Conservation (phyloP, 2,888 invertebrate species). For the Nudaria mundana region DNA sequence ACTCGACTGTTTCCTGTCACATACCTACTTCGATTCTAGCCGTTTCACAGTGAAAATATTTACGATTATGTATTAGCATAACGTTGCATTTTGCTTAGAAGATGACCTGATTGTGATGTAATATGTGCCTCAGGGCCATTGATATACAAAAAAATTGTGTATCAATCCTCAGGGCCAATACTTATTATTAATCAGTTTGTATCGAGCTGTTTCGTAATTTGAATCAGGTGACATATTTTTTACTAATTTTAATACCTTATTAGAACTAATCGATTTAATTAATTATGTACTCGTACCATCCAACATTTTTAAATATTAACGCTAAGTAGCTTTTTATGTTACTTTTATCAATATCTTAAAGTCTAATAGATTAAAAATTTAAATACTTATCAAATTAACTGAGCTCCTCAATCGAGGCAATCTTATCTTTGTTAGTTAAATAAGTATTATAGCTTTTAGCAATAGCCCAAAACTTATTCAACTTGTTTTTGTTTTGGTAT, state of each 20-base stretch:
- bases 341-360: no score
- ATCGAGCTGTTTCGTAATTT: constrained; percentile 16
- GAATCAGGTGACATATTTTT: background rate
- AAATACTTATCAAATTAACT: no score
- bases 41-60: constrained; percentile 45
- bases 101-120: constrained; percentile 20
- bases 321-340: no score
- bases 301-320: no score
- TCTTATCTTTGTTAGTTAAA: no score
- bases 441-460: no score
- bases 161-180: no score
- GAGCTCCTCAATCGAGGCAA: no score
- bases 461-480: no score
- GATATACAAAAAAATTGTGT: no score
- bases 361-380: no score
- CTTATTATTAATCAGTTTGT: constrained; percentile 11
- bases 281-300: background rate
- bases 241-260: background rate
- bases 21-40: constrained; percentile 53
- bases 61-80: constrained; percentile 50
- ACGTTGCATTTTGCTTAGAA: constrained; percentile 28
- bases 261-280: background rate
- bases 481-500: no score
- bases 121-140: constrained; percentile 21
- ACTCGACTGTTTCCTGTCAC: constrained; percentile 63